Conservation (phyloP, 2,113 vertebrate genomes). For the Phrynosoma blainvillii region DNA sequence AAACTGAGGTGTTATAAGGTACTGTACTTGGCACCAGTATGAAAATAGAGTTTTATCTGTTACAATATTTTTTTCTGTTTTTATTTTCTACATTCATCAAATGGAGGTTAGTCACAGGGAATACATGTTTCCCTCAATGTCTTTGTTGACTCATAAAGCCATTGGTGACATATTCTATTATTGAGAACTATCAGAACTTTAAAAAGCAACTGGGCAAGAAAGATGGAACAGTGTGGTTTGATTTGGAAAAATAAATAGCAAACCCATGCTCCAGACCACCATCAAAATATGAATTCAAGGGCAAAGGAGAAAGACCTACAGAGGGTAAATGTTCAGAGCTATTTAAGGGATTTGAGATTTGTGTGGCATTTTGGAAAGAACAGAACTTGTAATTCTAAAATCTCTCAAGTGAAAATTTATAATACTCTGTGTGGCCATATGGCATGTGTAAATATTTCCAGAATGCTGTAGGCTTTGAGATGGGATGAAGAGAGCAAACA, state of each 20-base stretch:
- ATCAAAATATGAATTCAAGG: not conserved
- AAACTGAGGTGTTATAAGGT: too few species aligned
- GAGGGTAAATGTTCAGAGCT: not conserved
- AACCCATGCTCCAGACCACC: not conserved
- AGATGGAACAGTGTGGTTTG: not conserved
- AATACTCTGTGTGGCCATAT: not conserved
- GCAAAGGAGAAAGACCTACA: not conserved
- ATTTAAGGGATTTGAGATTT: not conserved
- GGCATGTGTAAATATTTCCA: not conserved
- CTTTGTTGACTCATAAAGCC: too few species aligned
- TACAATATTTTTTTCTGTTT: too few species aligned
- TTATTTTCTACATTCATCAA: too few species aligned
- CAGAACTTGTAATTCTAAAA: not conserved
- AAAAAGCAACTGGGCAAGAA: not conserved
- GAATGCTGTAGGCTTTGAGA: not conserved
- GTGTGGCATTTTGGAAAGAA: conserved; percentile 15
- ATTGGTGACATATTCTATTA: not conserved
- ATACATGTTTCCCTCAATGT: too few species aligned
- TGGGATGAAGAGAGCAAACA: not conserved
- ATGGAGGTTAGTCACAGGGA: too few species aligned
- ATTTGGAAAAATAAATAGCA: not conserved
- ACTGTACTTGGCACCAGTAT: too few species aligned
- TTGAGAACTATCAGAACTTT: not conserved
- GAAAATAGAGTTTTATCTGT: too few species aligned
- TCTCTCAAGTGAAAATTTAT: not conserved